Conservation (phyloP, 2,888 invertebrate genomes). For the Platypus cylindrus region DNA sequence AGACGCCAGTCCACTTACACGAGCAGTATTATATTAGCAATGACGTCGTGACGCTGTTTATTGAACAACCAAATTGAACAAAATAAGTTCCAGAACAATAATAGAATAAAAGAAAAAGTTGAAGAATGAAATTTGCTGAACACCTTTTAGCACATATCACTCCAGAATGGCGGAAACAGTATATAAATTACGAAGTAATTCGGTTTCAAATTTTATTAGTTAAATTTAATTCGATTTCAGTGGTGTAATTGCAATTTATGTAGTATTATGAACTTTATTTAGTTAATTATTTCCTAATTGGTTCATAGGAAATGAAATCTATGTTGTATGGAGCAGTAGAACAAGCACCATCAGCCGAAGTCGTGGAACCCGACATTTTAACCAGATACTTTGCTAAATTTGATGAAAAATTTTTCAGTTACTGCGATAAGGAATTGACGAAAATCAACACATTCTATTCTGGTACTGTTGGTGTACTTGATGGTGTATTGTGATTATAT, state of each 20-base stretch:
- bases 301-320: slow-evolving; percentile 82
- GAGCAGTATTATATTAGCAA: too few relatives aligned
- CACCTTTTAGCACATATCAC: slow-evolving; percentile 6
- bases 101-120: background rate
- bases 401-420: slow-evolving; percentile 91
- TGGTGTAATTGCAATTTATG: too few relatives aligned
- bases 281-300: too few relatives aligned
- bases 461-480: too few relatives aligned
- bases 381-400: slow-evolving; percentile 84
- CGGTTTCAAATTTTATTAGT: background rate
- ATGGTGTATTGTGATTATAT: slow-evolving; percentile 2
- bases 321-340: slow-evolving; percentile 88
- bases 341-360: slow-evolving; percentile 81
- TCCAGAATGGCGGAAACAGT: slow-evolving; percentile 6
- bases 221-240: too few relatives aligned
- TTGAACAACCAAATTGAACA: too few relatives aligned
- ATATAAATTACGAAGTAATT: slow-evolving; percentile 28
- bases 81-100: background rate
- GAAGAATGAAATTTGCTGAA: slow-evolving; percentile 4
- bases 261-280: too few relatives aligned
- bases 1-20: too few relatives aligned
- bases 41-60: too few relatives aligned
- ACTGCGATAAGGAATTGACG: slow-evolving; percentile 86
- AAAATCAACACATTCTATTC: slow-evolving; percentile 97
- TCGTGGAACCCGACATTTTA: slow-evolving; percentile 77